Evolutionary conservation across 2,113 vertebrate genomes (phyloP).

Genomic region (Cygnus atratus): DNA sequence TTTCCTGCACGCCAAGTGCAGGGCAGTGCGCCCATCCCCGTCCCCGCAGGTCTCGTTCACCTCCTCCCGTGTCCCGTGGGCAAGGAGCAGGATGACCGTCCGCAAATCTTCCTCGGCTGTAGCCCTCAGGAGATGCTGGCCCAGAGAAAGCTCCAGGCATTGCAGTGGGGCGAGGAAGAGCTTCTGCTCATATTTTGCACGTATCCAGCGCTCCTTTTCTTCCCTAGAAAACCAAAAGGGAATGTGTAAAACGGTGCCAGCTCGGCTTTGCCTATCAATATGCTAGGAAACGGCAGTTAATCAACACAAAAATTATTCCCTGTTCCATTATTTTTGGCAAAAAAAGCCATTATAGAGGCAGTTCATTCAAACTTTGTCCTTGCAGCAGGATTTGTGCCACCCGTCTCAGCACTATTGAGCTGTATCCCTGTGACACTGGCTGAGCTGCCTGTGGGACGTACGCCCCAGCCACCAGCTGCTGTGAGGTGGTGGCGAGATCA

Average conservation of each 20-base stretch:
- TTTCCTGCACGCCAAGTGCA: slow-evolving; percentile 92
- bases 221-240: slow-evolving; percentile 81
- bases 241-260: not conserved
- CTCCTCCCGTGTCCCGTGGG: slow-evolving; percentile 89
- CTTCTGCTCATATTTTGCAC: slow-evolving; percentile 96
- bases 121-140: slow-evolving; percentile 89
- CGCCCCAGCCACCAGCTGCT: too few species aligned
- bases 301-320: not conserved
- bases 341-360: not conserved
- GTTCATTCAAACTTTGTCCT: not conserved
- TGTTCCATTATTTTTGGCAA: not conserved
- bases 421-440: too few species aligned
- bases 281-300: not conserved
- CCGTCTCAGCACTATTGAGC: accelerated
- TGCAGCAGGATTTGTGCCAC: not conserved
- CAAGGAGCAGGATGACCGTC: slow-evolving; percentile 89
- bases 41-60: slow-evolving; percentile 96
- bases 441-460: too few species aligned
- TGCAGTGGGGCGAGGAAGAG: slow-evolving; percentile 88
- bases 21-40: slow-evolving; percentile 88
- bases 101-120: slow-evolving; percentile 91
- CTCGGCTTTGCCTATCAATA: not conserved
- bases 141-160: slow-evolving; percentile 85
- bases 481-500: not conserved
- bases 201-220: slow-evolving; percentile 96